Base-by-base conservation (phyloP, 1,140 invertebrate genomes). In the Aphelenchoides fujianensis region DNA sequence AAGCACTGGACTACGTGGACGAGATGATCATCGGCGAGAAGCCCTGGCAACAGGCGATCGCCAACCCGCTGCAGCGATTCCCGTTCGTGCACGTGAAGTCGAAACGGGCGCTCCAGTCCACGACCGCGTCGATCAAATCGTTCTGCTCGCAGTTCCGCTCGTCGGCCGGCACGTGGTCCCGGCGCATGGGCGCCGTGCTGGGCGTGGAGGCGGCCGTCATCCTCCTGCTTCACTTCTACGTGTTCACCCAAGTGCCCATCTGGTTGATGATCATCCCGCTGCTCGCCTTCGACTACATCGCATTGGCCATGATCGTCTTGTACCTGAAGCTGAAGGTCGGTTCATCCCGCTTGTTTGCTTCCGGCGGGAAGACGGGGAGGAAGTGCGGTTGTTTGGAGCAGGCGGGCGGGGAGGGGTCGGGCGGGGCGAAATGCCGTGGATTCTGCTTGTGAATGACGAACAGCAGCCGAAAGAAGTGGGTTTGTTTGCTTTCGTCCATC, bases 21-120 rank as follows among this genome's bases (percentile, higher is more conserved):
- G 80, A 80, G 36, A 83, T 81, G 64, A 81, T 83, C 30, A 82
- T 83, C n/a, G 79, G 82, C 23, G 70, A 76, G n/a, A 83, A 81
- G 67, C 66, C 62, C 7, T 79, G 79, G 74, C 30, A 23, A 3
- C 67, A 78, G 9, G 81, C 81, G 0, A 52, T 82, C 32, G 52
- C 70, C 27, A 71, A 69, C 2, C 81, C 81, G 5, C 69, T 72
- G 23, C 83, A 83, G 41, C 72, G 81, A 30, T 16, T 83, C 30
- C 81, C 83, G 3, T 83, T 74, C 69, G 28, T 83, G 32, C 52
- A 75, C 31, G 61, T 83, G 12, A 73, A 74, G 27, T 64, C 81
- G 0, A 71, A 62, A 52, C 37, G 70, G 64, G 67, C 63, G 12
- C 37, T 66, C 34, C 63, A 66, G 7, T 30, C 12, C 2, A 35